Evolutionary conservation across 2,113 vertebrate genomes (phyloP).

Genomic region (Gnathochromis pfefferi): DNA sequence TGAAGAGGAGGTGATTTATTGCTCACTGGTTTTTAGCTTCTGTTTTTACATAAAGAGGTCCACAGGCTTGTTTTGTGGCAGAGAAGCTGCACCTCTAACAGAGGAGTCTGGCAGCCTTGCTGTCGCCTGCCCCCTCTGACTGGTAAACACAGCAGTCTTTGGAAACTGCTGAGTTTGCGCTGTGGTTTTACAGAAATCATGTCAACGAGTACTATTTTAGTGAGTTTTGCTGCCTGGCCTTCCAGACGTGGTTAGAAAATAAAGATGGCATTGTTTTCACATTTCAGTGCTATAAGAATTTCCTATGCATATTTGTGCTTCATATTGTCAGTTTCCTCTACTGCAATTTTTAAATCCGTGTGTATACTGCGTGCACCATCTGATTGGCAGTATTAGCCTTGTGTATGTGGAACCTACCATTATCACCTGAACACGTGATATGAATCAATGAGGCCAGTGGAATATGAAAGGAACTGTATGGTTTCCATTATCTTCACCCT

Average conservation of each 20-base stretch:
- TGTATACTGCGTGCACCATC: not conserved
- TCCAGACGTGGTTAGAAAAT: conserved; percentile 20
- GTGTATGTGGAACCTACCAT: not conserved
- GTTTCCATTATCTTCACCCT: not conserved
- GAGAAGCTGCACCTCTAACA: conserved; percentile 26
- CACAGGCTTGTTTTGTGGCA: conserved; percentile 8
- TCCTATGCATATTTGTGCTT: not conserved
- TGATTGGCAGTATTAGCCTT: not conserved
- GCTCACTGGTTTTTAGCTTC: not conserved
- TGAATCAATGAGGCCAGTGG: not conserved
- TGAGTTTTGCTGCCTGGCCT: conserved; percentile 35
- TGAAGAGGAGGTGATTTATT: not conserved
- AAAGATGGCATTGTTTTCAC: conserved; percentile 36
- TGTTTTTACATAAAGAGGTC: conserved; percentile 1
- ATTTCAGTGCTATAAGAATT: not conserved
- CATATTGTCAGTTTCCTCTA: not conserved
- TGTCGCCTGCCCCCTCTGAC: conserved; percentile 52
- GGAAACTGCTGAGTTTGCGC: conserved; percentile 64
- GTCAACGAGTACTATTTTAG: conserved; percentile 67
- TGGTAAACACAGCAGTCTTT: conserved; percentile 63
- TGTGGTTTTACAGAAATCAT: conserved; percentile 66
- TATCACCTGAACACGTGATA: not conserved
- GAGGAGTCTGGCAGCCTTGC: conserved; percentile 36
- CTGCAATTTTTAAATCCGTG: not conserved
- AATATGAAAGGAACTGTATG: not conserved